Conservation (phyloP, 2,797 vertebrate genomes). For the Gymnoscopelus braueri region DNA sequence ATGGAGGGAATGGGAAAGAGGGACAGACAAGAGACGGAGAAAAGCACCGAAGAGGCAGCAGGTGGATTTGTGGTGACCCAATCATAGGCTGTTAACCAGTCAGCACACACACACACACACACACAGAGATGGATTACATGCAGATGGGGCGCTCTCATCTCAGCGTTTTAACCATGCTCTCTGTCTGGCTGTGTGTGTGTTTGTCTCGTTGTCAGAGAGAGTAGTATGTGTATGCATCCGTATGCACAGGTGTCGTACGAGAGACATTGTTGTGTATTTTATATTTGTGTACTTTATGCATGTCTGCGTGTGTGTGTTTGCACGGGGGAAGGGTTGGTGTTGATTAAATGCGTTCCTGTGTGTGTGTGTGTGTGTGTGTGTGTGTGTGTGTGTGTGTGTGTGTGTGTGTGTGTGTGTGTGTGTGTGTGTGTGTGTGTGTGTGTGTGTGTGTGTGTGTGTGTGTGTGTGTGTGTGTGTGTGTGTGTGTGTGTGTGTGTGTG, state of each 20-base stretch:
- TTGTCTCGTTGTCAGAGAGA: neutral
- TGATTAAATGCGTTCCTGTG: constrained; percentile 13
- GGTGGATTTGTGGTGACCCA: constrained; percentile 78
- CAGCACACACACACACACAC: constrained; percentile 57
- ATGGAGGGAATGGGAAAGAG: neutral
- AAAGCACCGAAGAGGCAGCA: constrained; percentile 62
- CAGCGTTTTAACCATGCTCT: constrained; percentile 60
- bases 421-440: neutral
- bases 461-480: constrained; percentile 18
- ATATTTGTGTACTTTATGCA: no score
- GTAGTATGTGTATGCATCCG: neutral
- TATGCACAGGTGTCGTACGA: no score
- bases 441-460: constrained; percentile 28
- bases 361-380: constrained; percentile 32
- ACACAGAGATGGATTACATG: constrained; percentile 79
- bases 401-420: constrained; percentile 7
- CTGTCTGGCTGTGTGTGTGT: constrained; percentile 8
- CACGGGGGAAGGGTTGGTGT: constrained; percentile 17
- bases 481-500: constrained; percentile 27
- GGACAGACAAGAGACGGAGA: constrained; percentile 15
- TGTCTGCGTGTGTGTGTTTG: constrained; percentile 28
- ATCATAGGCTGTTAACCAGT: constrained; percentile 77
- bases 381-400: constrained; percentile 25
- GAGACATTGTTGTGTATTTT: no score
- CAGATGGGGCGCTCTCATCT: constrained; percentile 76